Base-by-base conservation (phyloP, 2,888 invertebrate genomes). In the Corbicula japonica region DNA sequence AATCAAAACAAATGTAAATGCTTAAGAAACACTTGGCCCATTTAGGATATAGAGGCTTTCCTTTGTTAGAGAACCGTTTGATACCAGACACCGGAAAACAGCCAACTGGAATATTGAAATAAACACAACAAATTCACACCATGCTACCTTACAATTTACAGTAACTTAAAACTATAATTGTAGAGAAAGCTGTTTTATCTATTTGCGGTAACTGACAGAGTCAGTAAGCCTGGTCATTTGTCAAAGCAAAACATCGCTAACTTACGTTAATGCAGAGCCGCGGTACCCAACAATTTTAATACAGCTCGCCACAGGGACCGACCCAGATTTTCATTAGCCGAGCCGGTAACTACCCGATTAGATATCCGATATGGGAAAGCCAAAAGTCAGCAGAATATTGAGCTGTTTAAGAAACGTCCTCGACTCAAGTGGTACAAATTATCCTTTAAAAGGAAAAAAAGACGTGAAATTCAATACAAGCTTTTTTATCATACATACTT, bases 301-400 rank as follows among this genome's bases (percentile, higher is more conserved):
- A 48, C 54, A 32, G 32, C 41, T 28, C 54, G 30, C 41, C 23
- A 54, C 41, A 23, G 66, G 54, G 41, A 52, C n/a, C 38, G 21
- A 54, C n/a, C 41, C 66, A 32, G 54, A 66, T 41, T 38, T 66
- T 66, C 66, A 54, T 66, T 41, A 52, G 38, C 41, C 32, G 35
- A 66, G 54, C 6, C n/a, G n/a, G 54, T 54, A 52, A 41, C 66
- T 41, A 30, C 52, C 21, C 41, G n/a, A 26, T 26, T 23, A 54
- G 66, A 50, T 21, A 66, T 52, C 21, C 30, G 66, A 56, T 21
- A 35, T 35, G 35, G 21, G 56, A 32, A 56, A 56, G 41, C 32
- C 32, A 21, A 6, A 21, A 21, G 32, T 18, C 23, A 21, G 56
- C 34, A n/a, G n/a, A n/a, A n/a, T n/a, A n/a, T n/a, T n/a, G n/a